Evolutionary conservation across 2,113 vertebrate species (phyloP).

Genomic region (Gymnocephalus cernua): DNA sequence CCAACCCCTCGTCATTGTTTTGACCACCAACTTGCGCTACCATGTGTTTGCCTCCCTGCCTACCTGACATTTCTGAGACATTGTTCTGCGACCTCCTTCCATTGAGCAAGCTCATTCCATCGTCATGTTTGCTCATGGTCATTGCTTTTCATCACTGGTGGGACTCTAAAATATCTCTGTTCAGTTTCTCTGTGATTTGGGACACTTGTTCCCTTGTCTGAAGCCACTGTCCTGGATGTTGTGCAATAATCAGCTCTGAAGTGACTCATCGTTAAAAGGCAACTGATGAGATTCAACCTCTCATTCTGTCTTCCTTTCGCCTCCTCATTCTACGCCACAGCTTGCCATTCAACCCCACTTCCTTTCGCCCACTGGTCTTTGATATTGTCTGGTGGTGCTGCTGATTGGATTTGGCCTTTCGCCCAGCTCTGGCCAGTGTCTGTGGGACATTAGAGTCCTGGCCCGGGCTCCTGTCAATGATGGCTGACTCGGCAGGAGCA

Average conservation of each 20-base stretch:
- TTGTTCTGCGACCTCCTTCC: slow-evolving; percentile 16
- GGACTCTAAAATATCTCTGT: slow-evolving; percentile 46
- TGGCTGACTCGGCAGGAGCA: slow-evolving; percentile 29
- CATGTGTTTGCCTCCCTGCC: slow-evolving; percentile 18
- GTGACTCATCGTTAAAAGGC: slow-evolving; percentile 58
- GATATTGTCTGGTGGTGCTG: slow-evolving; percentile 55
- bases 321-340: slow-evolving; percentile 28
- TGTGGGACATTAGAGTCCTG: slow-evolving; percentile 37
- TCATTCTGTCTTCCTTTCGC: slow-evolving; percentile 43
- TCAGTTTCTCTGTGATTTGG: slow-evolving; percentile 46
- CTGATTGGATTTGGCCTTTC: slow-evolving; percentile 70
- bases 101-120: slow-evolving; percentile 45
- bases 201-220: slow-evolving; percentile 35
- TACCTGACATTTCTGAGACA: neutral
- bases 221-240: slow-evolving; percentile 52
- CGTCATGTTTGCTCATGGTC: slow-evolving; percentile 39
- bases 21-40: slow-evolving; percentile 17
- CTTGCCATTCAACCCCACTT: slow-evolving; percentile 50
- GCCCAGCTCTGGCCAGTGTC: slow-evolving; percentile 41
- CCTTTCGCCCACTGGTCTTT: slow-evolving; percentile 57
- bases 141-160: slow-evolving; percentile 51
- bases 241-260: slow-evolving; percentile 43
- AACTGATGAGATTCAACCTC: slow-evolving; percentile 64
- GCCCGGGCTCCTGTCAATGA: slow-evolving; percentile 41
- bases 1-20: slow-evolving; percentile 23